Evolutionary conservation across 2,797 vertebrate genomes (phyloP).

Genomic region (Masticophis lateralis): DNA sequence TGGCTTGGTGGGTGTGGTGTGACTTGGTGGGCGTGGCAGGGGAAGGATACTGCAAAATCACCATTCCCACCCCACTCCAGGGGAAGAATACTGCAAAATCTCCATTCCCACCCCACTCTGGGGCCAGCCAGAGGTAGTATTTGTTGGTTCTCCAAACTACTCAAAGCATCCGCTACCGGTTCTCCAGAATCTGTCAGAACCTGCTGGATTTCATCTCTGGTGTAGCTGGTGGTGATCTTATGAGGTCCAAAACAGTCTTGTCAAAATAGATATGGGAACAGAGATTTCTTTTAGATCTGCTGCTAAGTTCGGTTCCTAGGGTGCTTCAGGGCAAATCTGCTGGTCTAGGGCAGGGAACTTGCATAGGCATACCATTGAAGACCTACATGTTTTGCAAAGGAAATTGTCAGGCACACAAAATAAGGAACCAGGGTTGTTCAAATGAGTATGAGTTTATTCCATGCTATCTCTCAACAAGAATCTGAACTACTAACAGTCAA

Average conservation of each 20-base stretch:
- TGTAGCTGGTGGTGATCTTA: neutral
- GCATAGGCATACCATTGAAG: neutral
- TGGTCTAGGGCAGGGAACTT: neutral
- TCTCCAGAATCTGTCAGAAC: fast-evolving
- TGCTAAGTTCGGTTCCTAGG: neutral
- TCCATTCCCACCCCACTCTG: too few species aligned
- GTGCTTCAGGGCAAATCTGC: neutral
- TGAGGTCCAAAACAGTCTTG: neutral
- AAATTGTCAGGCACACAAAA: neutral
- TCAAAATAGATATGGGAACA: neutral
- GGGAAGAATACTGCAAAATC: too few species aligned
- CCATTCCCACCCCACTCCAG: too few species aligned
- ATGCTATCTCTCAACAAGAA: neutral
- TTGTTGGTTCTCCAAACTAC: too few species aligned
- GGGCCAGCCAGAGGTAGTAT: too few species aligned
- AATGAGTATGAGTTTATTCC: neutral
- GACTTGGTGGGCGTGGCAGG: too few species aligned
- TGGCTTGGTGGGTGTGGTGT: too few species aligned
- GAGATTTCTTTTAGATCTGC: neutral
- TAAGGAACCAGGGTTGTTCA: neutral
- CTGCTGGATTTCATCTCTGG: too few species aligned
- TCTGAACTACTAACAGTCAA: neutral
- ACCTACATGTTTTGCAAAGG: neutral
- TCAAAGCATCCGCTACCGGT: too few species aligned
- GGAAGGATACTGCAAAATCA: too few species aligned